Evolutionary conservation across 1,140 invertebrate genomes (phyloP), one percentile per base, ranked within the genome.

Genomic region (Drosophila guanche): DNA sequence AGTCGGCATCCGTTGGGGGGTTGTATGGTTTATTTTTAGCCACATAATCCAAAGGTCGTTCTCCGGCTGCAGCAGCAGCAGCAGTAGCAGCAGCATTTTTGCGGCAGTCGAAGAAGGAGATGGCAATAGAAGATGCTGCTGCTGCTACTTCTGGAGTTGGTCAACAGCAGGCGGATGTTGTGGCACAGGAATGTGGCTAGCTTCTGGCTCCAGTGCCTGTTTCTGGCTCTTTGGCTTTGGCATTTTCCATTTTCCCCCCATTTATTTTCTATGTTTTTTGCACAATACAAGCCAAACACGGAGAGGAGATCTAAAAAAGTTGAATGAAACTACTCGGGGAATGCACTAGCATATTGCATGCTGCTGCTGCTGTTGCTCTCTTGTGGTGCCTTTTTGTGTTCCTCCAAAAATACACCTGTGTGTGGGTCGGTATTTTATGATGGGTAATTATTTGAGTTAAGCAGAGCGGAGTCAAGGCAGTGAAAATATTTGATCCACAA

Each of bases 31-130:
- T 88, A 89, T 89, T 89, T 89, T 89, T 89, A 89, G 85, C 81
- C 75, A 85, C 79, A 81, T 60, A 67, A 67, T 61, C 52, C 85
- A 89, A 90, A 89, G 85, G 85, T 89, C 85, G 85, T 89, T 89
- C 79, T 76, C 77, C 72, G 74, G 33, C 33, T 37, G 53, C 23
- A 54, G 71, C 72, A 74, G 16, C 1, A 1, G 53, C 23, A 54
- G 71, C 72, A 74, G 16, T 20, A 1, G 53, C 23, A 54, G 71
- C 72, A 75, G 50, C 72, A 75, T 75, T 60, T 81, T 69, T 80
- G 67, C 63, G 45, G 63, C 55, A 75, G 41, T 66, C 40, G 60
- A 20, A 12, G 20, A 33, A 16, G 10, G 46, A 29, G 29, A 20
- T 25, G 37, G 23, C n/a, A 12, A 41, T 8, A 42, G 43, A 59